These are phyloP conservation scores for Furcifer pardalis DNA, from an alignment of 2,797 vertebrate genomes.

Conservation along the genomic window DNA sequence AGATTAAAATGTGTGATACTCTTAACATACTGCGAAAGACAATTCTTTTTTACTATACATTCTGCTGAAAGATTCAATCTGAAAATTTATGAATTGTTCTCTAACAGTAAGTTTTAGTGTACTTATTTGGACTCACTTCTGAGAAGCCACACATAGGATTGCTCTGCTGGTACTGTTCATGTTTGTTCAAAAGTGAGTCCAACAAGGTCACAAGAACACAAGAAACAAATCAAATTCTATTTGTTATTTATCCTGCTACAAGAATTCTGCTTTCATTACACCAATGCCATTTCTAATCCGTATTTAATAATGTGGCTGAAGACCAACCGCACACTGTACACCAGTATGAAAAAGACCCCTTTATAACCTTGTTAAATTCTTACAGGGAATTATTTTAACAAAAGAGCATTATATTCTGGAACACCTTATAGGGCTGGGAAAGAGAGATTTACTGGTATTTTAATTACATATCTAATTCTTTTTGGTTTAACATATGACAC, in stretches of 20 bases:
- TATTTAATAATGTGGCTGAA: conserved; percentile 71
- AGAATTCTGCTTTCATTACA: conserved; percentile 64
- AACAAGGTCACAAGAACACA: conserved; percentile 47
- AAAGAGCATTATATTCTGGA: conserved; percentile 67
- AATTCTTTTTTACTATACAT: not conserved
- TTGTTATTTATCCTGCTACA: conserved; percentile 54
- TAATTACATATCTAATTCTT: conserved; percentile 43
- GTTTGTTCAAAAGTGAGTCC: conserved; percentile 20
- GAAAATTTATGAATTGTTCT: not conserved
- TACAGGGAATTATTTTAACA: conserved; percentile 73
- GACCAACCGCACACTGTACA: conserved; percentile 65
- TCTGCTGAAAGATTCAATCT: conserved; percentile 8
- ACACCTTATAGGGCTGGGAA: conserved; percentile 53
- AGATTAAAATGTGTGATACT: conserved; percentile 7
- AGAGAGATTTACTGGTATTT: conserved; percentile 58
- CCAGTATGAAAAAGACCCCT: conserved; percentile 53
- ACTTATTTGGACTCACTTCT: not conserved
- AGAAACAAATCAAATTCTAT: conserved; percentile 58
- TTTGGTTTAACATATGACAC: conserved; percentile 24
- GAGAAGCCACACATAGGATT: not conserved
- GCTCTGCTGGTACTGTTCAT: not conserved
- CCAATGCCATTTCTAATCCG: conserved; percentile 73
- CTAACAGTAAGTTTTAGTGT: not conserved
- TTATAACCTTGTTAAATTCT: conserved; percentile 69
- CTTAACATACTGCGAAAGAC: not conserved